Evolutionary conservation across 2,797 vertebrate genomes (phyloP).

Genomic region (Sebastes goodei): DNA sequence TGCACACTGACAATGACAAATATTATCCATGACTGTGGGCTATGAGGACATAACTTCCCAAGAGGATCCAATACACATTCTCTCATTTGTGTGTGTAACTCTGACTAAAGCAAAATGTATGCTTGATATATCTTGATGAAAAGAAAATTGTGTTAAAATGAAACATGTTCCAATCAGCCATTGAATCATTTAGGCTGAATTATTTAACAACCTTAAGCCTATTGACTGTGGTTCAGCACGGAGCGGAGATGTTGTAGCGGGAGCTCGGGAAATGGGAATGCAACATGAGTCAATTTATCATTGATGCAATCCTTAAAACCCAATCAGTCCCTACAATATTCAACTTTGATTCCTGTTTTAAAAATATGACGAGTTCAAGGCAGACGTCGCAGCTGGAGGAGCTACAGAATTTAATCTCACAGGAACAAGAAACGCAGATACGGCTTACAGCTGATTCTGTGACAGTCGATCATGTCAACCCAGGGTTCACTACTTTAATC

Average conservation of each 20-base stretch:
- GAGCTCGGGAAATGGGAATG: slow-evolving; percentile 43
- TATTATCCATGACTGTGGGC: slow-evolving; percentile 6
- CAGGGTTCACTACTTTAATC: slow-evolving; percentile 44
- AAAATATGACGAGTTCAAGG: neutral
- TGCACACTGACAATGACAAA: slow-evolving; percentile 15
- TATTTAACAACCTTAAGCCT: slow-evolving; percentile 56
- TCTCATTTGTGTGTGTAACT: neutral
- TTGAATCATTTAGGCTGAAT: slow-evolving; percentile 67
- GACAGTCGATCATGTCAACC: slow-evolving; percentile 25
- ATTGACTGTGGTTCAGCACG: slow-evolving; percentile 41
- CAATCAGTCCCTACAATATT: slow-evolving; percentile 34
- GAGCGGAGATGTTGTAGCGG: neutral
- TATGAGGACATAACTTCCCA: neutral
- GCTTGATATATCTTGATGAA: slow-evolving; percentile 29
- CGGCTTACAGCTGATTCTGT: slow-evolving; percentile 35
- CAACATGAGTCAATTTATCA: slow-evolving; percentile 33
- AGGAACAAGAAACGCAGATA: slow-evolving; percentile 40
- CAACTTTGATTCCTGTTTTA: slow-evolving; percentile 25
- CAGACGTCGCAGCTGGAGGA: neutral
- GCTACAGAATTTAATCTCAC: slow-evolving; percentile 56
- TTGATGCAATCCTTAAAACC: slow-evolving; percentile 13
- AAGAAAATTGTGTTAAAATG: slow-evolving; percentile 39
- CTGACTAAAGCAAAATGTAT: slow-evolving; percentile 4
- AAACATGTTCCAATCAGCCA: slow-evolving; percentile 48
- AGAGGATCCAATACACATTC: neutral